These are phyloP conservation scores for Acrocera orbiculus DNA, from an alignment of 2,888 invertebrate genomes.

Conservation along the genomic window DNA sequence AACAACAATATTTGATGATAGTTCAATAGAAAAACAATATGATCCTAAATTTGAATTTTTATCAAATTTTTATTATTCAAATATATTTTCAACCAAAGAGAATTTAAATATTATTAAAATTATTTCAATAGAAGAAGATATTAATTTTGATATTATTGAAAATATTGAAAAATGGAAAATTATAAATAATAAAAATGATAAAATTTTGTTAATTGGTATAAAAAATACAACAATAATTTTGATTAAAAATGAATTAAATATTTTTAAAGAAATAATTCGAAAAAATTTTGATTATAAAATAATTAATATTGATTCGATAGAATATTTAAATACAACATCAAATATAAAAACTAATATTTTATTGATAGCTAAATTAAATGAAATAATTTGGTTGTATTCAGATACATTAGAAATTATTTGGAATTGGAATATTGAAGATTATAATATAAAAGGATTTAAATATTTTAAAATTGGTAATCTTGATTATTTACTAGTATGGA, in stretches of 20 bases:
- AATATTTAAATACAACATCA: constrained; percentile 19
- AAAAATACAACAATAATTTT: background rate
- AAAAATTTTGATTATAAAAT: too few relatives aligned
- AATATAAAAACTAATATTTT: constrained; percentile 16
- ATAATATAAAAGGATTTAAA: constrained; percentile 15
- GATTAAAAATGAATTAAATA: background rate
- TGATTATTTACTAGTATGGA: constrained; percentile 17
- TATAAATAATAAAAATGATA: constrained; percentile 17
- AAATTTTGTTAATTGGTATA: constrained; percentile 22
- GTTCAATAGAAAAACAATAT: too few relatives aligned
- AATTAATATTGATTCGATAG: constrained; percentile 15
- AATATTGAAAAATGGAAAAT: constrained; percentile 23
- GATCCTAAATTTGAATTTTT: too few relatives aligned
- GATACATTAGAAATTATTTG: constrained; percentile 16
- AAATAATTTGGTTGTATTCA: constrained; percentile 21
- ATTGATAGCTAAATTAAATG: constrained; percentile 15
- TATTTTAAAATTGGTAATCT: constrained; percentile 17
- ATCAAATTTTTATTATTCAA: background rate
- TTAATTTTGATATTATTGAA: constrained; percentile 17
- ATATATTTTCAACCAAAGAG: constrained; percentile 10
- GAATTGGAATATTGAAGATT: constrained; percentile 21
- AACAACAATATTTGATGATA: constrained; percentile 5
- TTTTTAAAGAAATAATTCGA: constrained; percentile 8
- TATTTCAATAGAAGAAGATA: constrained; percentile 21
- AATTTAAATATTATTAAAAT: constrained; percentile 23